These are phyloP conservation scores for Hydropotes inermis DNA, from an alignment of 2,113 vertebrate species.

Conservation along the genomic window DNA sequence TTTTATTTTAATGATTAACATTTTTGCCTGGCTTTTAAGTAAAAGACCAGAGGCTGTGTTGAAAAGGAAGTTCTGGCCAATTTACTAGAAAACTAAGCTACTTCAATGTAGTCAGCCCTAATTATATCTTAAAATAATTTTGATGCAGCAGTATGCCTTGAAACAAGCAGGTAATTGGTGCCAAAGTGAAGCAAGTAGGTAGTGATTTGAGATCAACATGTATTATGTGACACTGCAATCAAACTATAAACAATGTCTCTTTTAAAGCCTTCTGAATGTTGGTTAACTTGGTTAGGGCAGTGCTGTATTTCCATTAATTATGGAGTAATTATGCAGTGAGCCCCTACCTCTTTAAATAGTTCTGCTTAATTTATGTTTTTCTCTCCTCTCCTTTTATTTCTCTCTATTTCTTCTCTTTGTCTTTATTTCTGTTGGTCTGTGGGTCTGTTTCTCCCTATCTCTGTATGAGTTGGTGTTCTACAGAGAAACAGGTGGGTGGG, in stretches of 20 bases:
- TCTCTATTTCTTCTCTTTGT: background rate
- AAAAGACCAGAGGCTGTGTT: constrained; percentile 27
- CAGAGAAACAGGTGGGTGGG: background rate
- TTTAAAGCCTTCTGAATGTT: constrained; percentile 43
- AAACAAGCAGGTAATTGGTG: constrained; percentile 55
- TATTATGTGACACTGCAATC: constrained; percentile 64
- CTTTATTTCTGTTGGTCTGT: background rate
- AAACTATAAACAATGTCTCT: constrained; percentile 48
- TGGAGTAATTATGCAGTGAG: background rate
- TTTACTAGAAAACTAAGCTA: constrained; percentile 45
- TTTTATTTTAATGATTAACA: constrained; percentile 56
- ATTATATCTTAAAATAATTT: constrained; percentile 40
- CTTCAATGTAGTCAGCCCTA: constrained; percentile 15
- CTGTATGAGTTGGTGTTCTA: background rate
- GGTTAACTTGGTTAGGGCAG: background rate
- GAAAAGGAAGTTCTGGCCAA: constrained; percentile 7
- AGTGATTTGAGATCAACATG: constrained; percentile 70
- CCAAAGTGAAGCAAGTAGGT: constrained; percentile 73
- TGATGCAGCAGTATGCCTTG: constrained; percentile 54
- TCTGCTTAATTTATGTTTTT: background rate
- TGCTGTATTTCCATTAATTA: constrained; percentile 13
- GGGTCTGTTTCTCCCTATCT: background rate
- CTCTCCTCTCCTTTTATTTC: background rate
- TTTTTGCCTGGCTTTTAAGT: constrained; percentile 10
- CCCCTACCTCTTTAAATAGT: background rate